Evolutionary conservation across 2,113 vertebrate species (phyloP).

Genomic region (Chlamydotis undulata): DNA sequence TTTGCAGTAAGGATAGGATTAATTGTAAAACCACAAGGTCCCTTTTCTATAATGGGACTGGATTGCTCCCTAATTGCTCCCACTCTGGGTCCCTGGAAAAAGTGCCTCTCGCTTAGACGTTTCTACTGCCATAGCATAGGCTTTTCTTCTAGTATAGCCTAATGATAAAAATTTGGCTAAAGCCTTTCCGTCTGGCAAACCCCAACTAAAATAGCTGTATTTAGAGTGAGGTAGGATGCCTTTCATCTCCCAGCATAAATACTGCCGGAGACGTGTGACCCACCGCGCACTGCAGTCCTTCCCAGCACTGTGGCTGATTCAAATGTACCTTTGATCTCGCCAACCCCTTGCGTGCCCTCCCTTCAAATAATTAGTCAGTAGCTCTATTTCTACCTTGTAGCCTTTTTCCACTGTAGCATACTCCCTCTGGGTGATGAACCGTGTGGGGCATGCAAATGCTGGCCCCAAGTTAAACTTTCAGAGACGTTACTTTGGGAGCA

Average conservation of each 20-base stretch:
- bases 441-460: background rate
- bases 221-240: background rate
- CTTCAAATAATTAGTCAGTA: background rate
- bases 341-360: background rate
- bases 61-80: background rate
- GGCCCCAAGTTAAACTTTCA: background rate
- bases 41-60: background rate
- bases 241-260: background rate
- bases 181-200: background rate
- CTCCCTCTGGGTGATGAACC: background rate
- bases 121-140: background rate
- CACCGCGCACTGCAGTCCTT: background rate
- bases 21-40: background rate
- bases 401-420: background rate
- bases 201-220: background rate
- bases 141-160: background rate
- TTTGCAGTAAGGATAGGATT: background rate
- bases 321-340: background rate
- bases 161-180: background rate
- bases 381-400: background rate
- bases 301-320: background rate
- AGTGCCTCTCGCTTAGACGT: background rate
- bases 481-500: background rate
- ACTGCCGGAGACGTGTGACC: background rate
- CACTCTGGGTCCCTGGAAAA: background rate